phyloP scores from a whole-genome alignment of 2,888 invertebrate species.

The Aphidius colemani region DNA sequence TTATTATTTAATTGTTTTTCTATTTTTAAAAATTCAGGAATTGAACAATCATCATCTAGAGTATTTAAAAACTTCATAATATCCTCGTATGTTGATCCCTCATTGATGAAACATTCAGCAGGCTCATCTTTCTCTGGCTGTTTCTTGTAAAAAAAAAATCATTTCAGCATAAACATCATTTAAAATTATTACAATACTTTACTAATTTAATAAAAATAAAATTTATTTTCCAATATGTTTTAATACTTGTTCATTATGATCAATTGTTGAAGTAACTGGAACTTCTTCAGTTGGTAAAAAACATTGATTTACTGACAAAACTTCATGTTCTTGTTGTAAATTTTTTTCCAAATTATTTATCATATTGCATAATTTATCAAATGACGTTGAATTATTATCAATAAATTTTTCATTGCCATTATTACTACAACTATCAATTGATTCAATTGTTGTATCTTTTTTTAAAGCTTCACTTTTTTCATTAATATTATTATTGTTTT shows the following conservation, averaged over 20 bases:
- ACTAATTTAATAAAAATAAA: neutral
- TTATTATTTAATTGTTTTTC: conserved; percentile 5
- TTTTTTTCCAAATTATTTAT: conserved; percentile 48
- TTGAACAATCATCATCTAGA: conserved; percentile 43
- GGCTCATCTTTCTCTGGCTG: conserved; percentile 46
- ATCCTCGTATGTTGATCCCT: conserved; percentile 47
- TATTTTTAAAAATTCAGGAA: conserved; percentile 18
- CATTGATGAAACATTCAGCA: conserved; percentile 23
- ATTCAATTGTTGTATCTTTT: conserved; percentile 1
- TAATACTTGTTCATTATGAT: conserved; percentile 16
- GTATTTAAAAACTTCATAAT: conserved; percentile 50
- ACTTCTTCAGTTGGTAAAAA: conserved; percentile 12
- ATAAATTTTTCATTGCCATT: conserved; percentile 51
- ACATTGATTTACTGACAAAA: conserved; percentile 15
- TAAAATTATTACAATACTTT: neutral
- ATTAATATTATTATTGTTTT: conserved; percentile 1
- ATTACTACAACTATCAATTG: conserved; percentile 27
- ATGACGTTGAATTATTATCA: conserved; percentile 43
- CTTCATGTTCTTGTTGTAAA: conserved; percentile 23
- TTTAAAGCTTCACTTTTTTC: neutral
- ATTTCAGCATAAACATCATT: conserved; percentile 2
- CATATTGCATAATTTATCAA: conserved; percentile 49
- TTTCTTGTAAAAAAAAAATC: conserved; percentile 4
- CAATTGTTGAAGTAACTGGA: conserved; percentile 1
- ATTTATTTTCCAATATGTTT: too few relatives aligned